Percentiles rank a stretch among this genome's conserved stretches.
phyloP scores from a whole-genome alignment of 2,888 invertebrate species.

The Cistogaster globosa region DNA sequence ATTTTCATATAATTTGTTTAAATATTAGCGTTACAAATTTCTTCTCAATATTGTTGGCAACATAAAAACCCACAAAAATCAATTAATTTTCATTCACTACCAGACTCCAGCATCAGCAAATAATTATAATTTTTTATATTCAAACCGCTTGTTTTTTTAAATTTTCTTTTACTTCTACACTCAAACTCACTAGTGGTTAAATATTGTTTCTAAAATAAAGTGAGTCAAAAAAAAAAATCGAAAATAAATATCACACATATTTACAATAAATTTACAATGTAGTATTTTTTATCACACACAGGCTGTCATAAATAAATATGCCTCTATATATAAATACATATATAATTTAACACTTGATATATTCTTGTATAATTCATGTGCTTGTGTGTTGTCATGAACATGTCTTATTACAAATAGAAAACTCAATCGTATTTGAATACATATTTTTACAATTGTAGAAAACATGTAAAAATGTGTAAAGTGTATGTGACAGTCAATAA shows the following conservation, averaged over 20 bases:
- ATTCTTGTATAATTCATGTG: constrained; percentile 32
- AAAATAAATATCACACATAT: constrained; percentile 20
- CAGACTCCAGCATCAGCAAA: constrained; percentile 32
- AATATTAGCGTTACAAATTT: constrained; percentile 19
- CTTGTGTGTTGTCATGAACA: constrained; percentile 38
- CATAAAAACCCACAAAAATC: constrained; percentile 62
- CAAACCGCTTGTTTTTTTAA: constrained; percentile 15
- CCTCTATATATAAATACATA: not conserved
- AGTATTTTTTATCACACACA: too few relatives aligned
- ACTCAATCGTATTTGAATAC: too few relatives aligned
- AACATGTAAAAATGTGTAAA: not conserved
- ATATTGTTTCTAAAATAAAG: constrained; percentile 13
- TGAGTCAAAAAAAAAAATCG: constrained; percentile 28
- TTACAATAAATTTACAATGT: not conserved
- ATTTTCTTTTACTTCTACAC: constrained; percentile 13
- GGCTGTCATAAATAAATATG: not conserved
- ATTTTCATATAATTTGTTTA: not conserved
- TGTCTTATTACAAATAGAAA: constrained; percentile 35
- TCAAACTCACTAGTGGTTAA: not conserved
- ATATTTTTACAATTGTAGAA: not conserved
- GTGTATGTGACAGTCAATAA: not conserved
- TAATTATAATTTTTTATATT: constrained; percentile 8
- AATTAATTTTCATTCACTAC: constrained; percentile 56
- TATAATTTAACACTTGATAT: constrained; percentile 35
- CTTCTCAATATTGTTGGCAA: constrained; percentile 9